Base-by-base conservation (phyloP, 1,140 invertebrate genomes). In the Aleiodes sp. region DNA sequence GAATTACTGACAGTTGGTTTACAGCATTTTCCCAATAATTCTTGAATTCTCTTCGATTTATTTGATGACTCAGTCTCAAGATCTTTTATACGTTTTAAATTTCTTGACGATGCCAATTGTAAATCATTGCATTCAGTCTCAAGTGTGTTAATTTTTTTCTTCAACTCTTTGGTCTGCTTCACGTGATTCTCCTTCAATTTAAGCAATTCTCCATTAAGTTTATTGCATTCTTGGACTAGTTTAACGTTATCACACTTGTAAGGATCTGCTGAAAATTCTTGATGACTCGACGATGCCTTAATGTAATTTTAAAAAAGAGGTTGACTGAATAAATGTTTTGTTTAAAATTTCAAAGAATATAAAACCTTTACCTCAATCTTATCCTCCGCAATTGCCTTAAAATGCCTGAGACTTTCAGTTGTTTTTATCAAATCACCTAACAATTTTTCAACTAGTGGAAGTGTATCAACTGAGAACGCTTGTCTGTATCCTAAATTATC, bases 351-450 rank as follows among this genome's bases (percentile, higher is more conserved):
- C 26, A 3, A 43, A n/a, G 6, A 3, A 46, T 4, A 4, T 21
- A 46, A 46, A 24, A 56, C 24, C 10, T 24, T 16, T 65, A 59
- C 89, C 84, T 90, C 86, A 26, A 88, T 80, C 64, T 89, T 89
- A 75, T 91, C 87, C 81, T 92, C 89, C 4, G 91, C 90, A 52
- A 92, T 80, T 56, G 91, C 89, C 87, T 94, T 94, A 75, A 92
- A 93, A 84, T 94, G 90, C 76, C 92, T 91, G 28, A 95, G 84
- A 78, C 91, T 94, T 62, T 92, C 89, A 26, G 92, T 94, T 16
- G 93, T 94, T 79, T 93, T 90, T 63, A 94, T 83, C 59, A 95
- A 87, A 85, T 95, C 94, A 62, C 88, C 88, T 66, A 94, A 80
- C 68, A 95, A 81, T 80, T 89, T 90, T 85, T 94, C 92, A 70